Evolutionary conservation across 1,140 invertebrate species (phyloP), one percentile per base, ranked within the genome.

Genomic region (Pseudomyrmex flavicornis): DNA sequence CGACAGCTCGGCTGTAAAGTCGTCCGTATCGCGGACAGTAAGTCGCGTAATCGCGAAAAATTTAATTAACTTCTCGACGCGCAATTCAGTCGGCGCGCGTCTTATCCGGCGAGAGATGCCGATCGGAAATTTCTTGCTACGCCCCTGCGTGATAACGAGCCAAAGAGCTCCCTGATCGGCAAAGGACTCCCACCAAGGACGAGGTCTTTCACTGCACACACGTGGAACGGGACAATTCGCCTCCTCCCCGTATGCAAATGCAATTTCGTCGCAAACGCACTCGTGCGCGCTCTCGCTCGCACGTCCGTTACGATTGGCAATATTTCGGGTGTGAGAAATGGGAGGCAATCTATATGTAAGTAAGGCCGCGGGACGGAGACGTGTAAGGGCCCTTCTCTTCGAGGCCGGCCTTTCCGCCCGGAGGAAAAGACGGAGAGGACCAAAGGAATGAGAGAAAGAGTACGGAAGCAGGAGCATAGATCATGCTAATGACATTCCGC

Each of bases 311-410:
- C 83, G 87, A 91, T 90, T 82, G 85, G 90, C 79, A 90, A 91
- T 92, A 91, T 91, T 91, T 91, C 86, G 86, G 87, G 75, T 83
- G 84, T 82, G 88, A 91, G 87, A 91, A 90, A 87, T 83, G 87
- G 73, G 82, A 89, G 79, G 83, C 85, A 91, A 92, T 92, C 89
- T 91, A 91, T 91, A 91, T 91, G 90, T 91, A 91, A 92, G 90
- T 91, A 89, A 91, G 91, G 85, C 56, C 70, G 17, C 58, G 52
- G 52, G 59, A 85, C 66, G 76, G 73, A 82, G 59, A 46, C 54
- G 22, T 15, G 54, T n/a, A 35, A n/a, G 9, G 50, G 68, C 22
- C 63, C 62, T 17, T 48, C 22, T 35, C 35, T 35, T 35, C 12
- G 44, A 20, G 13, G 17, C 17, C 10, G 50, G 68, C 48, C 63